Conservation (phyloP, 2,113 vertebrate species). For the Gobiocypris rarus region DNA sequence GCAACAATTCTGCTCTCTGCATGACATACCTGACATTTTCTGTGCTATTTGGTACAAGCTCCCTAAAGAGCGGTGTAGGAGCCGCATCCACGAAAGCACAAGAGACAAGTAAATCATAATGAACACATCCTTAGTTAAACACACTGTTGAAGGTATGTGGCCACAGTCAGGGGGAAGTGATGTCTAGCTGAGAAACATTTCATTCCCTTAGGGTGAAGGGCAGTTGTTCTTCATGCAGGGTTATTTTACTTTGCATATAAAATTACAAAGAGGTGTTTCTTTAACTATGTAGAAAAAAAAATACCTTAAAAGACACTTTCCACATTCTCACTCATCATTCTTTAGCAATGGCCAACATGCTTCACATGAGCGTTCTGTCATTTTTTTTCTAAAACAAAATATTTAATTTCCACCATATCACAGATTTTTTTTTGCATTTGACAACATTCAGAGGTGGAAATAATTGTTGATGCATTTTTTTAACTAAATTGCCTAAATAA, state of each 20-base stretch:
- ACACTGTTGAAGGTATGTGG: conserved; percentile 1
- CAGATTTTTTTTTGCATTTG: too few species aligned
- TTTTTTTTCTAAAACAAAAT: too few species aligned
- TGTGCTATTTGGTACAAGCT: conserved; percentile 71
- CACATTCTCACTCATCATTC: not conserved
- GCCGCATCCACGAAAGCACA: conserved; percentile 70
- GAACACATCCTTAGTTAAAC: conserved; percentile 33
- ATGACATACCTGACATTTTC: conserved; percentile 73
- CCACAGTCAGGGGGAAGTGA: not conserved
- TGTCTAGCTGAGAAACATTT: not conserved
- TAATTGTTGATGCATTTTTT: too few species aligned
- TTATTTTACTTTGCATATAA: not conserved
- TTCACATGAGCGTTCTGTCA: not conserved
- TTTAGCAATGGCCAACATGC: not conserved
- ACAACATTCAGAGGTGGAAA: too few species aligned
- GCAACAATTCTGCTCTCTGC: not conserved
- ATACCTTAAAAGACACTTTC: not conserved
- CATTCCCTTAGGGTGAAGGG: not conserved
- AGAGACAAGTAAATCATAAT: conserved; percentile 65
- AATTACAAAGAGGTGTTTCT: conserved; percentile 6
- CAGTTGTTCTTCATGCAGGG: conserved; percentile 7
- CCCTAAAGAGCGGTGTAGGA: conserved; percentile 65
- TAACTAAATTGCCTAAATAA: too few species aligned
- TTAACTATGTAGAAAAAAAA: not conserved
- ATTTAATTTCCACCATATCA: too few species aligned